A percentile compares a stretch with the other conserved stretches of the same genome.
Evolutionary conservation across 2,113 vertebrate genomes (phyloP).

Genomic region (Gadus chalcogrammus): DNA sequence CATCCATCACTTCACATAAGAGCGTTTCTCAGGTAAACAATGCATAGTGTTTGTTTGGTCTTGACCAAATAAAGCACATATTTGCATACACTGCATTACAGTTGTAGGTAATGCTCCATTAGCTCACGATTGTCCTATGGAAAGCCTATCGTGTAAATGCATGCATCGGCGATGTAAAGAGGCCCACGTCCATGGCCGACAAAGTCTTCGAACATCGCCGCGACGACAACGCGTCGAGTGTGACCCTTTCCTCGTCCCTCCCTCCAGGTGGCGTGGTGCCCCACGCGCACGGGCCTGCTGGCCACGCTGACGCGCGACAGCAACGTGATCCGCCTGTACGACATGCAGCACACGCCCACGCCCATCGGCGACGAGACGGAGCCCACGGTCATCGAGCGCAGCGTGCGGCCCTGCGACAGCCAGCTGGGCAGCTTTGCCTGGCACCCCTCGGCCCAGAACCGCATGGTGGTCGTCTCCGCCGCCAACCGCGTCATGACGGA

Average conservation of each 20-base stretch:
- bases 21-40: too few relatives aligned
- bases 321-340: conserved; percentile 93
- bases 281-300: conserved; percentile 90
- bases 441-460: conserved; percentile 95
- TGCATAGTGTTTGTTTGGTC: too few relatives aligned
- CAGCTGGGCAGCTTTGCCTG: conserved; percentile 95
- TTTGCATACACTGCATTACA: too few relatives aligned
- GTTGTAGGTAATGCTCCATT: too few relatives aligned
- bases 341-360: conserved; percentile 97
- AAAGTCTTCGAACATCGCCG: too few relatives aligned
- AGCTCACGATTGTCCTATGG: too few relatives aligned
- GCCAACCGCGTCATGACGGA: conserved; percentile 93
- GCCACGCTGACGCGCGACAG: conserved; percentile 95
- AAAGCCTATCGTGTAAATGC: too few relatives aligned
- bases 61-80: too few relatives aligned
- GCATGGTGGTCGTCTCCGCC: conserved; percentile 96
- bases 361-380: conserved; percentile 97
- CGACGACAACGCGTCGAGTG: too few relatives aligned
- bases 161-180: too few relatives aligned
- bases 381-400: conserved; percentile 96
- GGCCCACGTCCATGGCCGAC: too few relatives aligned
- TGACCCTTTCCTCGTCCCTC: background rate
- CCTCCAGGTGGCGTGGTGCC: conserved; percentile 88
- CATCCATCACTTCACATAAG: too few relatives aligned
- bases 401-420: conserved; percentile 91